Conservation (phyloP, 1,140 invertebrate species). For the Trichonephila inaurata region DNA sequence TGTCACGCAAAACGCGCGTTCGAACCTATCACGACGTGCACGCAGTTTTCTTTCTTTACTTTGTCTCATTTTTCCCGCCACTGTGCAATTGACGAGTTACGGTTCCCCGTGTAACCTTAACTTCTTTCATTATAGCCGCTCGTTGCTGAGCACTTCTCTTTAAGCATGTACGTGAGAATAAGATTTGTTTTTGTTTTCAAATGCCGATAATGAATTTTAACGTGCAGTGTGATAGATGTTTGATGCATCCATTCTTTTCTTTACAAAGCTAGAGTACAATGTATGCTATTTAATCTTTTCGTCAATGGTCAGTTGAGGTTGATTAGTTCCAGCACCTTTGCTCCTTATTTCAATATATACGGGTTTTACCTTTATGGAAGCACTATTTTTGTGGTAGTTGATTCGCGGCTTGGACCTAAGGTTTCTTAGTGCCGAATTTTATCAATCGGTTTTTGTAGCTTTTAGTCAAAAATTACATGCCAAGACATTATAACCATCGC, state of each 20-base stretch:
- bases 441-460: no score
- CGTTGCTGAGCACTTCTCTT: background rate
- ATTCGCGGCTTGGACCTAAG: no score
- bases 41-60: slow-evolving; percentile 59
- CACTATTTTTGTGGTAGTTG: background rate
- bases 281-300: background rate
- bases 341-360: background rate
- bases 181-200: background rate
- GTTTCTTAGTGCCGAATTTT: no score
- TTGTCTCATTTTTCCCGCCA: slow-evolving; percentile 49
- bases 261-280: background rate
- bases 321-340: background rate
- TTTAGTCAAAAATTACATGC: no score
- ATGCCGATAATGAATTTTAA: background rate
- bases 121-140: background rate
- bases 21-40: slow-evolving; percentile 73
- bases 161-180: background rate
- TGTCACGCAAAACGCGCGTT: slow-evolving; percentile 78
- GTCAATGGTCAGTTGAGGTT: background rate
- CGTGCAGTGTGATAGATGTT: background rate
- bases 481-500: no score
- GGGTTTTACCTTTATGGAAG: background rate
- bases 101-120: slow-evolving; percentile 8
- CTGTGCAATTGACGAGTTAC: background rate
- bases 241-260: background rate